Evolutionary conservation across 2,113 vertebrate species (phyloP).

Genomic region (Crotalus viridis): DNA sequence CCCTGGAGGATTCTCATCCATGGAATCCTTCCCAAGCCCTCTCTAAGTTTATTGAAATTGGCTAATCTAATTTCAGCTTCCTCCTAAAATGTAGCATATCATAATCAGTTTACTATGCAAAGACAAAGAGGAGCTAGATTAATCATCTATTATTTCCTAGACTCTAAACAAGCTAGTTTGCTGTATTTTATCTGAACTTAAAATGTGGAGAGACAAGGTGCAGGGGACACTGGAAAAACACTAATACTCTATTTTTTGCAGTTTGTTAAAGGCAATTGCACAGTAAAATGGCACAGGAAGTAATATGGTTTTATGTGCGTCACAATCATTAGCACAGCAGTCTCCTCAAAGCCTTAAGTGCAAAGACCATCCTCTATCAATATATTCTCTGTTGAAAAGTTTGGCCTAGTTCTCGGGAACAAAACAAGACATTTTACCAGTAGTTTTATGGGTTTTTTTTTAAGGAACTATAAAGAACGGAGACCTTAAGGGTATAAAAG

Average conservation of each 20-base stretch:
- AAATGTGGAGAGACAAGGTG: slow-evolving; percentile 41
- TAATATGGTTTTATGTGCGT: slow-evolving; percentile 3
- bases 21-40: no score
- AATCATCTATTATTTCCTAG: slow-evolving; percentile 57
- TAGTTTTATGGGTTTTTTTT: background rate
- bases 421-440: background rate
- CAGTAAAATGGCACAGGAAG: background rate
- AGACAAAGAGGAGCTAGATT: slow-evolving; percentile 62
- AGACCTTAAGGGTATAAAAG: background rate
- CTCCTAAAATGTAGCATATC: slow-evolving; percentile 60
- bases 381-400: background rate
- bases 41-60: background rate
- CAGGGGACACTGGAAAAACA: slow-evolving; percentile 37
- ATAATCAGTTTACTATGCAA: slow-evolving; percentile 68
- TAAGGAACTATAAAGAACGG: background rate
- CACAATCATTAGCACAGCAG: slow-evolving; percentile 34
- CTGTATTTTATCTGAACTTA: slow-evolving; percentile 44
- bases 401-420: background rate
- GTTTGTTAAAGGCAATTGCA: background rate
- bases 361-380: slow-evolving; percentile 8
- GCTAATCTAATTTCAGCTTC: slow-evolving; percentile 61
- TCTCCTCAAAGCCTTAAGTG: slow-evolving; percentile 18
- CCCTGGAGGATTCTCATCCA: no score
- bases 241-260: slow-evolving; percentile 24
- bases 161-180: slow-evolving; percentile 52